These are phyloP conservation scores for Rhineura floridana DNA, from an alignment of 2,113 vertebrate species.

Conservation along the genomic window DNA sequence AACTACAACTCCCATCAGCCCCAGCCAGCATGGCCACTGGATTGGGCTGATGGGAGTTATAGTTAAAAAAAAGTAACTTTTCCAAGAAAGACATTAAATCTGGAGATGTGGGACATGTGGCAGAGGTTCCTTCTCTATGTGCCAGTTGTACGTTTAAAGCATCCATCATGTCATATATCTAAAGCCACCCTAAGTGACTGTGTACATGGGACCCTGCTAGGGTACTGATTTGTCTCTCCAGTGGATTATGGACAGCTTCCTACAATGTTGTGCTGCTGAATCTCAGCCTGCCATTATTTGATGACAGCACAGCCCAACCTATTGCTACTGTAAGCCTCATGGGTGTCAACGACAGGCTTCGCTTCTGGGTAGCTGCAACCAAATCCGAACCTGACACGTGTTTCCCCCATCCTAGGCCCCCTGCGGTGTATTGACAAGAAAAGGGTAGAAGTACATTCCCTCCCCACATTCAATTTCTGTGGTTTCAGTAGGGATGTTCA, in stretches of 20 bases:
- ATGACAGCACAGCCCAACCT: not conserved
- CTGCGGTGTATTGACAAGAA: not conserved
- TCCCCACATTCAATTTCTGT: not conserved
- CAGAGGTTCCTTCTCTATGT: not conserved
- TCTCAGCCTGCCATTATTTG: not conserved
- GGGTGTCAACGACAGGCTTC: not conserved
- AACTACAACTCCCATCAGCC: too few relatives aligned
- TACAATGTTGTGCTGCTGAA: not conserved
- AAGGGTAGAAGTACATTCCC: not conserved
- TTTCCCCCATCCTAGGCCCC: not conserved
- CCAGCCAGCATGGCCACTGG: too few relatives aligned
- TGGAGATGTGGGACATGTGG: not conserved
- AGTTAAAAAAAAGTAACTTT: too few relatives aligned
- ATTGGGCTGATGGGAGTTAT: too few relatives aligned
- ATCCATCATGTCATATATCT: not conserved
- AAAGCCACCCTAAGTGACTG: not conserved
- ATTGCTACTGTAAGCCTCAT: not conserved
- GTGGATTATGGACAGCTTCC: not conserved
- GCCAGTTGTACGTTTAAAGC: not conserved
- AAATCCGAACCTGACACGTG: not conserved
- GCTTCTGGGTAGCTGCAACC: not conserved
- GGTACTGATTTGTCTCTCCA: not conserved
- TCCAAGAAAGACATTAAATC: too few relatives aligned
- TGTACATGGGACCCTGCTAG: not conserved
- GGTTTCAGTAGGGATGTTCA: not conserved